These are phyloP conservation scores for Drosophila pegasa DNA, from an alignment of 2,888 invertebrate species.

Conservation along the genomic window DNA sequence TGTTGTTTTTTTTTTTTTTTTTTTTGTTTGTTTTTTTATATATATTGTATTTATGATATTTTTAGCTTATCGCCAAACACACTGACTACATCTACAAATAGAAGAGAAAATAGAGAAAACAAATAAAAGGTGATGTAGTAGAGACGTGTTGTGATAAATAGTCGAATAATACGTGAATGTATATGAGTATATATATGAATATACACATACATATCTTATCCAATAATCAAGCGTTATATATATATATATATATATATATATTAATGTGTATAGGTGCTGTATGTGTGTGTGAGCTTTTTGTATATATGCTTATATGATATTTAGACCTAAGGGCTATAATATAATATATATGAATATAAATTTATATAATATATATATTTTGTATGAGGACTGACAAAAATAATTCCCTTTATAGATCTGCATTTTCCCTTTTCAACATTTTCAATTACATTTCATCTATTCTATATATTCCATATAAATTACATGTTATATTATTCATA, in stretches of 20 bases:
- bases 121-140: conserved; percentile 64
- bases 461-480: not conserved
- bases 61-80: conserved; percentile 92
- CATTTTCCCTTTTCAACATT: not conserved
- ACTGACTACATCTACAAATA: conserved; percentile 94
- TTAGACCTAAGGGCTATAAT: too few species aligned
- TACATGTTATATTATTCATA: too few species aligned
- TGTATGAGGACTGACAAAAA: too few species aligned
- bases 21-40: conserved; percentile 38
- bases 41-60: conserved; percentile 69
- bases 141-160: conserved; percentile 50
- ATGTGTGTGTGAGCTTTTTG: conserved; percentile 1
- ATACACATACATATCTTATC: conserved; percentile 3
- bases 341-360: too few species aligned
- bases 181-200: too few species aligned
- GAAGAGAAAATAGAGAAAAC: conserved; percentile 75
- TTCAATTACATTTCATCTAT: not conserved
- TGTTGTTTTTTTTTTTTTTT: conserved; percentile 41
- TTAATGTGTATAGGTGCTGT: conserved; percentile 14
- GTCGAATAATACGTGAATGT: too few species aligned
- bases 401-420: too few species aligned
- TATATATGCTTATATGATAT: too few species aligned
- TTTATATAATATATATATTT: too few species aligned
- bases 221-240: conserved; percentile 26
- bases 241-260: conserved; percentile 13